phyloP scores from a whole-genome alignment of 2,888 invertebrate species.

The Leuctra nigra region DNA sequence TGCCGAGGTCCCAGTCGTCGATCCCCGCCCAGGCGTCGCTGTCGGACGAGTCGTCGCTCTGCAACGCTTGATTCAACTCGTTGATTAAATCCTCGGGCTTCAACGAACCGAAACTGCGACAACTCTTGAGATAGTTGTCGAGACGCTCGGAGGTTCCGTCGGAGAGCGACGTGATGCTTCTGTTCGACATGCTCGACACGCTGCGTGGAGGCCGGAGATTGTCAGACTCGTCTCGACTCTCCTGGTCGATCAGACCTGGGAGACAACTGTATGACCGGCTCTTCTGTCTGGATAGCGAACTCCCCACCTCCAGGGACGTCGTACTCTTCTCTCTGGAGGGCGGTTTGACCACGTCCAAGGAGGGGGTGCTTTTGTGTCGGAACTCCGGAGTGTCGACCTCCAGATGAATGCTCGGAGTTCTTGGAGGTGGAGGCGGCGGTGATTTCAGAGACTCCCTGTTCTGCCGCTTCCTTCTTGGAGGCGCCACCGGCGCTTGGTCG shows the following conservation, averaged over 20 bases:
- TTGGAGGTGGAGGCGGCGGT: no score
- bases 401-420: no score
- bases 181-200: background rate
- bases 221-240: background rate
- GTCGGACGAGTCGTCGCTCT: conserved; percentile 38
- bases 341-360: background rate
- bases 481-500: conserved; percentile 38
- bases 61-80: conserved; percentile 28
- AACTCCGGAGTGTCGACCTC: background rate
- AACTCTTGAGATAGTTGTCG: conserved; percentile 43
- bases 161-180: conserved; percentile 17
- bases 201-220: background rate
- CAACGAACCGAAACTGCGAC: conserved; percentile 44
- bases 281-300: background rate
- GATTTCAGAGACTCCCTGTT: no score
- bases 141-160: conserved; percentile 38
- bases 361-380: background rate
- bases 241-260: background rate
- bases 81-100: conserved; percentile 39
- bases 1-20: conserved; percentile 46
- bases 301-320: conserved; percentile 9
- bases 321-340: no score
- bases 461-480: conserved; percentile 35
- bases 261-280: background rate
- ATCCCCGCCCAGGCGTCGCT: conserved; percentile 44